Conservation (phyloP, 1,140 invertebrate genomes). For the Trichonephila clavipes region DNA sequence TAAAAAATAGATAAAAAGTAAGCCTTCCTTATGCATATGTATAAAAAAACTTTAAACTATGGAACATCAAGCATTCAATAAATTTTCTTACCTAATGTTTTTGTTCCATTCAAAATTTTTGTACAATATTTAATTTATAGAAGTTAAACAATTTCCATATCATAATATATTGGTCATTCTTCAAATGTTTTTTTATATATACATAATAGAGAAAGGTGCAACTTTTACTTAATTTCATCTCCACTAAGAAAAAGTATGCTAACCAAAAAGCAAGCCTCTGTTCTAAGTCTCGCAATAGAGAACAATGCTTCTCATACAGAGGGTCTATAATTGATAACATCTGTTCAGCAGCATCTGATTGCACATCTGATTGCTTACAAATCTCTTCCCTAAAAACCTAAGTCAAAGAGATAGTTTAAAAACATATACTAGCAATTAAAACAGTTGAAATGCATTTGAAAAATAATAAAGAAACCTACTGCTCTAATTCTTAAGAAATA, state of each 20-base stretch:
- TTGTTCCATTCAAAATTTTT: background rate
- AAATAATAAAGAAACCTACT: background rate
- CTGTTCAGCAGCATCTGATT: conserved; percentile 82
- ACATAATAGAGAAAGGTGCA: background rate
- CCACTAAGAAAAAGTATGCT: conserved; percentile 73
- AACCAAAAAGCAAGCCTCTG: conserved; percentile 85
- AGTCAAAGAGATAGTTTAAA: conserved; percentile 78
- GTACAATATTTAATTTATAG: background rate
- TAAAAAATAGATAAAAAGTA: too few species aligned
- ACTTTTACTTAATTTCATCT: too few species aligned
- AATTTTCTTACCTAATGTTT: background rate
- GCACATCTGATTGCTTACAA: conserved; percentile 83
- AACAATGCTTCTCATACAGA: conserved; percentile 85
- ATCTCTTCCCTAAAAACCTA: conserved; percentile 88
- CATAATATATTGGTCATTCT: too few species aligned
- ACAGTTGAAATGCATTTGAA: background rate
- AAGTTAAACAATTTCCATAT: too few species aligned
- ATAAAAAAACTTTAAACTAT: too few species aligned
- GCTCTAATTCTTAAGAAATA: background rate
- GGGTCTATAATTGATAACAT: conserved; percentile 85
- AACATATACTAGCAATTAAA: background rate
- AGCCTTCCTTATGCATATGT: too few species aligned
- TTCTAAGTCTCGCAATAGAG: conserved; percentile 87
- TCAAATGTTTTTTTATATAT: background rate
- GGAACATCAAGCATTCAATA: too few species aligned